Percentiles rank a stretch among this genome's conserved stretches.
Conservation (phyloP, 2,797 vertebrate genomes). For the Masticophis lateralis region DNA sequence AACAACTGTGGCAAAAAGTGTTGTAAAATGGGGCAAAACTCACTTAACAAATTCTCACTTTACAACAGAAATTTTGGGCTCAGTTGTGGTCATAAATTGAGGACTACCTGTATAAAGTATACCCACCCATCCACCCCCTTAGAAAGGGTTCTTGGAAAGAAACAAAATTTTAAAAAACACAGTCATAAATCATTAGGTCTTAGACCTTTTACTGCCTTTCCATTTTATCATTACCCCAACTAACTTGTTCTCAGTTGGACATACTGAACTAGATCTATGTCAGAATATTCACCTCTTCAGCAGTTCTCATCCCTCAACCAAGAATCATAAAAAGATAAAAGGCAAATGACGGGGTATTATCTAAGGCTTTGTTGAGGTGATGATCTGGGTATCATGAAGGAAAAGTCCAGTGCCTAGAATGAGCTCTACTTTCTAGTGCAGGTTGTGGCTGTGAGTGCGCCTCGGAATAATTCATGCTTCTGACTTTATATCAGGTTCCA, state of each 20-base stretch:
- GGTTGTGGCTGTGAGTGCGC: slow-evolving; percentile 67
- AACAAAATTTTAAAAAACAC: background rate
- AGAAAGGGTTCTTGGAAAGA: background rate
- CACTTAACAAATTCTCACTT: no score
- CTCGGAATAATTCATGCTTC: background rate
- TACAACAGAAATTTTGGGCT: no score
- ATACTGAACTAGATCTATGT: slow-evolving; percentile 83
- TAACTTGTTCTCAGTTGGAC: slow-evolving; percentile 51
- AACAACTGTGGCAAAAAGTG: no score
- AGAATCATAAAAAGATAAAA: slow-evolving; percentile 41
- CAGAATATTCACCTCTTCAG: slow-evolving; percentile 40
- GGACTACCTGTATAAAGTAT: background rate
- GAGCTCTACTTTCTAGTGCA: slow-evolving; percentile 80
- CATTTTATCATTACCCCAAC: background rate
- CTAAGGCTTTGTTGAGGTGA: slow-evolving; percentile 62
- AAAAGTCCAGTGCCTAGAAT: slow-evolving; percentile 58
- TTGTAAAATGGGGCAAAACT: no score
- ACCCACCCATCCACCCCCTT: no score
- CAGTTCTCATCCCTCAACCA: background rate
- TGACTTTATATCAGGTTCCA: background rate
- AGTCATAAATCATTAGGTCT: background rate
- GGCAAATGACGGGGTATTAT: slow-evolving; percentile 77
- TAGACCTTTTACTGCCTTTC: background rate
- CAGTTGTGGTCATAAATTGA: no score
- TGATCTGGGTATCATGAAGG: slow-evolving; percentile 84